Percentiles rank a stretch among this genome's conserved stretches.
Evolutionary conservation across 2,888 invertebrate species (phyloP).

Genomic region (Brachypterus glaber): DNA sequence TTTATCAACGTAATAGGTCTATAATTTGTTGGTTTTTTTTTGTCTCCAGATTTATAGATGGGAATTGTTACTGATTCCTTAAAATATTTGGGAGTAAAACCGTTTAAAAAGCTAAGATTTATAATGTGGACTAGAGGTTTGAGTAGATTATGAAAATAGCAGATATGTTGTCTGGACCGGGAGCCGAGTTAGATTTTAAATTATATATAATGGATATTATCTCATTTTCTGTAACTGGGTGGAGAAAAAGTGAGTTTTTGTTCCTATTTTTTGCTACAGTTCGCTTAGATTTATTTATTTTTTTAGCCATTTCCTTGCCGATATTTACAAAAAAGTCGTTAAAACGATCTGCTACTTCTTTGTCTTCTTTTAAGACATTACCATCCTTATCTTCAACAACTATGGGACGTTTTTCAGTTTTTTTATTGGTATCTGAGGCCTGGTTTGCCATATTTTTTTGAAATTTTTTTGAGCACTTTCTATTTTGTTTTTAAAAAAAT

Average conservation of each 20-base stretch:
- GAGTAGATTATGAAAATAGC: background rate
- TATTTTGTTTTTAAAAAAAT: background rate
- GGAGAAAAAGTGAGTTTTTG: background rate
- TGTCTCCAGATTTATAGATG: background rate
- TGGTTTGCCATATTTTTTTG: constrained; percentile 5
- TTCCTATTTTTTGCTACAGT: background rate
- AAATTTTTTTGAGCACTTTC: constrained; percentile 2
- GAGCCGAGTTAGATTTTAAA: background rate
- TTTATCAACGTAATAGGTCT: background rate
- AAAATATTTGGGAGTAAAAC: background rate
- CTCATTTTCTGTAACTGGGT: background rate
- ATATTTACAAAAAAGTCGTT: too few relatives aligned
- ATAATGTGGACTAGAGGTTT: background rate
- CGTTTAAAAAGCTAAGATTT: background rate
- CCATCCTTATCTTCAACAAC: too few relatives aligned
- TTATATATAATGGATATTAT: background rate
- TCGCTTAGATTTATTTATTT: too few relatives aligned
- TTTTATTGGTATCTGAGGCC: constrained; percentile 1
- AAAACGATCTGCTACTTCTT: too few relatives aligned
- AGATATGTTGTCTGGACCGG: background rate
- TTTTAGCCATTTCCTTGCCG: too few relatives aligned
- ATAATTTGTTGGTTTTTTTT: background rate
- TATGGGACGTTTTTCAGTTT: background rate
- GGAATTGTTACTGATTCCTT: background rate
- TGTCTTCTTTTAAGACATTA: too few relatives aligned